Base-by-base conservation (phyloP, 2,113 vertebrate species). In the Turdus rufiventris region DNA sequence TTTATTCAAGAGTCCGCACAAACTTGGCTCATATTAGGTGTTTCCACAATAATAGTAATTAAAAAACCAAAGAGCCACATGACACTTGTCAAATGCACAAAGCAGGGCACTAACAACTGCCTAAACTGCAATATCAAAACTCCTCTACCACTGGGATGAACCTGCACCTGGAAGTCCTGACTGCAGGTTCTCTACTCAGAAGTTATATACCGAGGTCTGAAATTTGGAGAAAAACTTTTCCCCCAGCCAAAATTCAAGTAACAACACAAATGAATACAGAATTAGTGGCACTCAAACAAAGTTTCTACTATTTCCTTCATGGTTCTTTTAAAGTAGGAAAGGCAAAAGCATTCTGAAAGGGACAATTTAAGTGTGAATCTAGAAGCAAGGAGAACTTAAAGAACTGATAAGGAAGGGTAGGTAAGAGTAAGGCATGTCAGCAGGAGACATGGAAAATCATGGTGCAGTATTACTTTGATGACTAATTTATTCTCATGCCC, bases 41-140 rank as follows among this genome's bases (percentile, higher is more conserved):
- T 71, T 90, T 83, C 85, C 67, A 80, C 72, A 95, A 87, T 65
- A 91, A 94, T 78, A 91, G 91, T 87, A 85, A 96, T 83, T 73
- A 73, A 91, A 93, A 68, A 57, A 8, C 16, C 28, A 48, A 93
- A 77, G 65, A 92, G 26, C 57, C 40, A n/a, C 3, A 7, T 81
- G 84, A 89, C n/a, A 36, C 21, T 87, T 81, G 38, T 72, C 76
- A 85, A 71, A 81, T 48, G 45, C 29, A 71, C 33, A 68, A 51
- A 85, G 62, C 34, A 72, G 48, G 38, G n/a, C 40, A 72, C 21
- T 38, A 48, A 25, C 38, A 78, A 33, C 43, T 95, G 56, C 63
- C 51, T 84, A 43, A 91, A 74, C 7, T 24, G 40, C 31, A 75
- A 6, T 1, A 29, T 14, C 12, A 24, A 42, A 71, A 71, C 11